Conservation (phyloP, 2,888 invertebrate genomes). For the Xylocampa areola region DNA sequence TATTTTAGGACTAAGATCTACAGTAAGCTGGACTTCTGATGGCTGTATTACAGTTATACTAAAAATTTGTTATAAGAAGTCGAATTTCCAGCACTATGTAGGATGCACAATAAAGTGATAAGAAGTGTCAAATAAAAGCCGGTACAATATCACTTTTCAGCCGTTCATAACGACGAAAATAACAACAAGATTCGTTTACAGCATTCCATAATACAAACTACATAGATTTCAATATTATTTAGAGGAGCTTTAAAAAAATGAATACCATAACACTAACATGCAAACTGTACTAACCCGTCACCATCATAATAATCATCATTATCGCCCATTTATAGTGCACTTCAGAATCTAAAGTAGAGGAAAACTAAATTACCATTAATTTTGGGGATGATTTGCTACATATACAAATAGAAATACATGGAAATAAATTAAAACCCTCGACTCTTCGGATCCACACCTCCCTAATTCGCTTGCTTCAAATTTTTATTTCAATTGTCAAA, state of each 20-base stretch:
- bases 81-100: neutral
- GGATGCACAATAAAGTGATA: neutral
- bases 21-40: conserved; percentile 8
- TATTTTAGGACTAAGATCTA: no score
- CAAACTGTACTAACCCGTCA: conserved; percentile 85
- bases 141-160: conserved; percentile 15
- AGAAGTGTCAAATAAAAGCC: conserved; percentile 43
- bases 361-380: conserved; percentile 73
- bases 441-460: conserved; percentile 45
- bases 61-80: conserved; percentile 7
- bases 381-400: conserved; percentile 51
- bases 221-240: conserved; percentile 23
- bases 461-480: conserved; percentile 12
- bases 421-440: conserved; percentile 40
- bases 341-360: conserved; percentile 52
- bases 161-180: conserved; percentile 1
- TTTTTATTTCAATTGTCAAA: conserved; percentile 36
- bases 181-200: conserved; percentile 6
- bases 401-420: conserved; percentile 40
- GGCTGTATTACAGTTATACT: neutral
- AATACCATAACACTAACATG: conserved; percentile 51
- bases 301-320: conserved; percentile 85
- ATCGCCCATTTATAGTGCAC: conserved; percentile 77
- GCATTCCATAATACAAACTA: conserved; percentile 7
- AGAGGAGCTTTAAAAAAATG: conserved; percentile 23